These are phyloP conservation scores for Macroglossus sobrinus DNA, from an alignment of 2,113 vertebrate genomes.

Conservation along the genomic window DNA sequence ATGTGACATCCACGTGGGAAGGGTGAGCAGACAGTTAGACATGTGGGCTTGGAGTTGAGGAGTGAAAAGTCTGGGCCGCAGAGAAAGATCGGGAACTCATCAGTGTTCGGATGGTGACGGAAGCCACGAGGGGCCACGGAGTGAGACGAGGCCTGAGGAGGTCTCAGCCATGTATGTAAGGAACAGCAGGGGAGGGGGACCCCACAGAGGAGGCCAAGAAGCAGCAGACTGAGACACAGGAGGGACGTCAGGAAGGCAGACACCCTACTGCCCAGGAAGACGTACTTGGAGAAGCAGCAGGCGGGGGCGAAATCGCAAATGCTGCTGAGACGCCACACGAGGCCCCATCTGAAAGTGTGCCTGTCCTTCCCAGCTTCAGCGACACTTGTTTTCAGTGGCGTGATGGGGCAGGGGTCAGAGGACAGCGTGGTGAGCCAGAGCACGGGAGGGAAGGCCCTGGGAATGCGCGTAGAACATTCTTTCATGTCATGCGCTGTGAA, in stretches of 20 bases:
- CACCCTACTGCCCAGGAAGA: not conserved
- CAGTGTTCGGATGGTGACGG: accelerated
- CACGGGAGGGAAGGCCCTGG: not conserved
- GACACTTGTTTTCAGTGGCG: not conserved
- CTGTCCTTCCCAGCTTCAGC: accelerated
- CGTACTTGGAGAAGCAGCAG: not conserved
- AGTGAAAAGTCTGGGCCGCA: not conserved
- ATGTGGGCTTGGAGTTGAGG: not conserved
- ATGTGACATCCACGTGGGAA: not conserved
- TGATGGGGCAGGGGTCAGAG: not conserved
- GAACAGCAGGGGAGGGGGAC: not conserved
- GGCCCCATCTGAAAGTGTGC: not conserved
- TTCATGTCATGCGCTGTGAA: not conserved
- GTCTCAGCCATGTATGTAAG: not conserved
- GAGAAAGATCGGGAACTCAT: not conserved
- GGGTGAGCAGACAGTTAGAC: not conserved
- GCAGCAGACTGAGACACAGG: not conserved
- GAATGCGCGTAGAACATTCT: accelerated
- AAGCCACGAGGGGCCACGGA: not conserved
- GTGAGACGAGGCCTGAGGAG: not conserved
- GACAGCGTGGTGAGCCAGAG: not conserved
- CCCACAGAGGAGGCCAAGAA: not conserved
- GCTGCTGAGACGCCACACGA: not conserved
- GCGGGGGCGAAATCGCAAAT: accelerated
- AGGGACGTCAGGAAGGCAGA: not conserved